phyloP scores from a whole-genome alignment of 2,888 invertebrate species.

The Monopis laevigella region DNA sequence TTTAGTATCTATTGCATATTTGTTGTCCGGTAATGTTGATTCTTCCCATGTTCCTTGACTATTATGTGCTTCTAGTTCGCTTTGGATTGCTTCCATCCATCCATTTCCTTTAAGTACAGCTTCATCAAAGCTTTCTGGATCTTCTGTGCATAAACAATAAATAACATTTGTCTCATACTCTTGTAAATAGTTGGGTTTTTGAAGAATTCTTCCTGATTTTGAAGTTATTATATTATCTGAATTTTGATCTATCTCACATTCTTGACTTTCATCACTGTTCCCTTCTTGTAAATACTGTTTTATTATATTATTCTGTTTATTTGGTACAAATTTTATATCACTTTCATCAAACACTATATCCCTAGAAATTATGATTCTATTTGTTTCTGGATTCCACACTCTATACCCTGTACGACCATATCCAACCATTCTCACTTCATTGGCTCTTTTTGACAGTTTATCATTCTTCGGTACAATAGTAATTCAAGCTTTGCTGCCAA shows the following conservation, averaged over 20 bases:
- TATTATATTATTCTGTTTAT: conserved; percentile 5
- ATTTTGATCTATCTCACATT: not conserved
- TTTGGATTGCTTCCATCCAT: too few species aligned
- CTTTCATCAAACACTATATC: conserved; percentile 15
- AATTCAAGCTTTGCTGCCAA: conserved; percentile 10
- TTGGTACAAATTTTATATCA: not conserved
- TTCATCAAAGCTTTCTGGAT: too few species aligned
- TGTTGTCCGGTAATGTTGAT: conserved; percentile 7
- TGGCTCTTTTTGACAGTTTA: conserved; percentile 11
- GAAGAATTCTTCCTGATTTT: not conserved
- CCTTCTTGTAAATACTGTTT: conserved; percentile 9
- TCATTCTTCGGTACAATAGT: conserved; percentile 9
- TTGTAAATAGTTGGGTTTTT: too few species aligned
- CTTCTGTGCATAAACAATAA: too few species aligned
- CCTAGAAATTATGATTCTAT: conserved; percentile 12
- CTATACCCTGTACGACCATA: conserved; percentile 13
- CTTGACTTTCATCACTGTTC: conserved; percentile 7
- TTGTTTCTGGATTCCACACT: conserved; percentile 14
- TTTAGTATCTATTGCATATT: conserved; percentile 16
- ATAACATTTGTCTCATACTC: too few species aligned
- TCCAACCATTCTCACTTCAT: conserved; percentile 3
- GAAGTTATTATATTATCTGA: not conserved
- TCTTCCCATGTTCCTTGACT: conserved; percentile 12
- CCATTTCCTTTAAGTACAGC: too few species aligned
- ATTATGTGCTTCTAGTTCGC: too few species aligned